Evolutionary conservation across 1,140 invertebrate species (phyloP).

Genomic region (Steinernema feltiae): DNA sequence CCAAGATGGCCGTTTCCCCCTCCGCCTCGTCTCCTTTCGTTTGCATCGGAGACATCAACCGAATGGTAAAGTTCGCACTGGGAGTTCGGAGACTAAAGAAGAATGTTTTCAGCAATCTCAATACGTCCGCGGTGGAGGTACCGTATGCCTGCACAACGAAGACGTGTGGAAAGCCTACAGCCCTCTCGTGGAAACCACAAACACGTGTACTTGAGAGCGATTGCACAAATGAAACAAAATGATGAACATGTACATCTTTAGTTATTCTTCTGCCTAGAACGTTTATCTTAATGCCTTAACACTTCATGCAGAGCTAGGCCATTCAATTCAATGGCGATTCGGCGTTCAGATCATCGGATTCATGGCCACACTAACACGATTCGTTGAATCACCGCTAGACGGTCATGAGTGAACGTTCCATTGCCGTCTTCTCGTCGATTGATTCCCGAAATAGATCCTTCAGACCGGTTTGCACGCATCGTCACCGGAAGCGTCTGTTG

Average conservation of each 20-base stretch:
- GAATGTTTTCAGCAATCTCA: constrained; percentile 36
- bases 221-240: too few relatives aligned
- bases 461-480: too few relatives aligned
- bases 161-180: constrained; percentile 38
- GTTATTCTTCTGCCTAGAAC: neutral
- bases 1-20: constrained; percentile 36
- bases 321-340: neutral
- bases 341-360: too few relatives aligned
- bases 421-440: too few relatives aligned
- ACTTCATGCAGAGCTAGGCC: neutral
- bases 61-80: constrained; percentile 33
- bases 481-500: too few relatives aligned
- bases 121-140: constrained; percentile 40
- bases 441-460: too few relatives aligned
- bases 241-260: too few relatives aligned
- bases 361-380: too few relatives aligned
- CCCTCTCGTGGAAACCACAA: constrained; percentile 17
- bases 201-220: too few relatives aligned
- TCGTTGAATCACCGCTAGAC: too few relatives aligned
- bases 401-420: too few relatives aligned
- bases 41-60: constrained; percentile 45
- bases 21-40: constrained; percentile 24
- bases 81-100: neutral
- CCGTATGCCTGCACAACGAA: constrained; percentile 27
- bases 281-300: neutral